These are phyloP conservation scores for Philaenus spumarius DNA, from an alignment of 1,140 invertebrate species.

Conservation along the genomic window DNA sequence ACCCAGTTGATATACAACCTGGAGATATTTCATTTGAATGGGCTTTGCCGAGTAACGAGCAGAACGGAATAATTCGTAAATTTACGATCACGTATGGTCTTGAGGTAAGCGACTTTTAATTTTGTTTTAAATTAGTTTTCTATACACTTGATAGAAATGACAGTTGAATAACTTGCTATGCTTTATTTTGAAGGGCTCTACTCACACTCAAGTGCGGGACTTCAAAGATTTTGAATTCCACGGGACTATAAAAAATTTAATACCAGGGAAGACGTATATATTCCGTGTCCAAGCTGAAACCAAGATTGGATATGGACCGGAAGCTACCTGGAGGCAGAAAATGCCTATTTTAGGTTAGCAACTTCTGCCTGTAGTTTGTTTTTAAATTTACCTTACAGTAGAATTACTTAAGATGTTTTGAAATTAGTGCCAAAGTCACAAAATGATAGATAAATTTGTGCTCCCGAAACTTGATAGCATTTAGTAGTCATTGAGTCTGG, in stretches of 20 bases:
- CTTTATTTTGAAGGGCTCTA: constrained; percentile 41
- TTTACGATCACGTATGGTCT: constrained; percentile 77
- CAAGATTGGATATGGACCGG: constrained; percentile 70
- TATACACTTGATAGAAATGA: no score
- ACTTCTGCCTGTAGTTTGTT: neutral
- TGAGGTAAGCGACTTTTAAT: constrained; percentile 51
- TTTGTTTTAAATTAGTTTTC: constrained; percentile 14
- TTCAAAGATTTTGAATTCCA: constrained; percentile 61
- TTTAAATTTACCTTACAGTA: neutral
- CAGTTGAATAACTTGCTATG: neutral
- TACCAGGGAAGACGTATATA: constrained; percentile 73
- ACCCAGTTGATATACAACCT: constrained; percentile 69
- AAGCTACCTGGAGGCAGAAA: constrained; percentile 60
- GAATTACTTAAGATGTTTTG: neutral
- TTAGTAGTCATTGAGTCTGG: no score
- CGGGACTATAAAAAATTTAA: constrained; percentile 63
- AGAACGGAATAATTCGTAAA: constrained; percentile 76
- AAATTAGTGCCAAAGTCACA: neutral
- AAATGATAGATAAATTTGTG: neutral
- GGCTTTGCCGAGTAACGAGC: constrained; percentile 65
- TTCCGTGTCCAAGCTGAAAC: constrained; percentile 83
- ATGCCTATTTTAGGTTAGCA: constrained; percentile 68
- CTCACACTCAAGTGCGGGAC: constrained; percentile 51
- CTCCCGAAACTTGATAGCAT: neutral
- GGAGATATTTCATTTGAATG: constrained; percentile 76